Base-by-base conservation (phyloP, 2,797 vertebrate genomes). In the Peromyscus nudipes region DNA sequence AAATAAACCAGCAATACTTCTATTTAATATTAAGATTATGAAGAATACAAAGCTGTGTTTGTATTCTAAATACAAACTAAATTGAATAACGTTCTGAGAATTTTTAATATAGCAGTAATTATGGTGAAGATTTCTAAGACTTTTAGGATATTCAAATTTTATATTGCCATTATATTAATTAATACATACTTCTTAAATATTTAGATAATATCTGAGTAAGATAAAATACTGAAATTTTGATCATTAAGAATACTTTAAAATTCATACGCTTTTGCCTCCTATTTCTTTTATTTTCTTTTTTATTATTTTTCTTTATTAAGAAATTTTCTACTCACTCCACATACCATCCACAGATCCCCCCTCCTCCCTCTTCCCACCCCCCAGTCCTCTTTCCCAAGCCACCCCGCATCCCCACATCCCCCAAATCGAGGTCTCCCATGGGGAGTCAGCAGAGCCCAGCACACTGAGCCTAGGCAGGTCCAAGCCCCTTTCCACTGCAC, bases 111-210 rank as follows among this genome's bases (percentile, higher is more conserved):
- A 64, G 6, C 57, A 31, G n/a, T 62, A 83, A 40, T 64, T 83
- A 62, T 40, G 16, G 62, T 64, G 81, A 83, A 57, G 69, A 65
- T 96, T 81, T 89, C n/a, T 10, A 77, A 64, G 8, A 87, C 31
- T 52, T 95, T 94, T 92, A 87, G 62, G 13, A 82, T 46, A 82
- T 43, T 87, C 37, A 87, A 90, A 89, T 62, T 73, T 83, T 83
- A 37, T 3, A 73, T 40, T 67, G 37, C 40, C 85, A 46, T 83
- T 69, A 73, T 40, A 86, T 91, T 43, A 89, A 92, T 85, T 85
- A 89, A 76, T 81, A 19, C 21, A 64, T 71, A 64, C 77, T 92
- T 37, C 37, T 43, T 94, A 75, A 43, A 82, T 92, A 60, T 14
- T 27, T 93, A 73, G 71, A 62, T 29, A 83, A 55, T 55, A 55